Base-by-base conservation (phyloP, 2,797 vertebrate species). In the Acrossocheilus wenchowensis region DNA sequence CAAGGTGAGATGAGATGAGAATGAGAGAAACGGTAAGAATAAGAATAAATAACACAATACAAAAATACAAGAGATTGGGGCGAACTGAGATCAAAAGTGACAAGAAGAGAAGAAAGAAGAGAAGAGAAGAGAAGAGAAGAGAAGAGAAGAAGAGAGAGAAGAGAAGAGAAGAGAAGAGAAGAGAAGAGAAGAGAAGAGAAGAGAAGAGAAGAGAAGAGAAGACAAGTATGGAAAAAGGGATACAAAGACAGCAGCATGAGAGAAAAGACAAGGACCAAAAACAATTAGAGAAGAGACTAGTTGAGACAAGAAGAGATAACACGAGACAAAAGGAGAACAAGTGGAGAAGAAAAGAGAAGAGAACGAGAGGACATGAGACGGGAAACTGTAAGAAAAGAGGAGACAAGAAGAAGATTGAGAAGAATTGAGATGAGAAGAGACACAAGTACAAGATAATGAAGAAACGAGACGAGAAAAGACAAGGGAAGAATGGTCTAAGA, bases 401-500 rank as follows among this genome's bases (percentile, higher is more conserved):
- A 41, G 74, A 89, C 87, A 86, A 74, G 45, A 84, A 88, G 10
- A 78, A 54, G 21, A 6, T 21, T 54, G 12, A 19, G 43, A 88
- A 87, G 81, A 90, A 90, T 88, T 60, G 73, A 86, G 87, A 90
- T 86, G 86, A 85, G 9, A 71, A 74, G 86, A 91, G 84, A 88
- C 6, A 14, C 3, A 14, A 34, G 64, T 50, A 50, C 48, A 15
- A 50, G 48, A 14, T 4, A 52, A 52, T 50, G 48, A 50, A 50
- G 50, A 52, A 1, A 52, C 1, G 5, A 52, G 2, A 6, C 19
- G 1, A 2, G 6, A 14, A 43, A 23, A 12, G 2, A n/a, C 69
- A 45, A n/a, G 11, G 14, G 5, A 11, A 45, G 23, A 73, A 71
- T 21, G 19, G 19, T n/a, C 36, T 71, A 41, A 41, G 2, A 41